phyloP scores from a whole-genome alignment of 2,797 vertebrate species.

The Ceryle rudis region DNA sequence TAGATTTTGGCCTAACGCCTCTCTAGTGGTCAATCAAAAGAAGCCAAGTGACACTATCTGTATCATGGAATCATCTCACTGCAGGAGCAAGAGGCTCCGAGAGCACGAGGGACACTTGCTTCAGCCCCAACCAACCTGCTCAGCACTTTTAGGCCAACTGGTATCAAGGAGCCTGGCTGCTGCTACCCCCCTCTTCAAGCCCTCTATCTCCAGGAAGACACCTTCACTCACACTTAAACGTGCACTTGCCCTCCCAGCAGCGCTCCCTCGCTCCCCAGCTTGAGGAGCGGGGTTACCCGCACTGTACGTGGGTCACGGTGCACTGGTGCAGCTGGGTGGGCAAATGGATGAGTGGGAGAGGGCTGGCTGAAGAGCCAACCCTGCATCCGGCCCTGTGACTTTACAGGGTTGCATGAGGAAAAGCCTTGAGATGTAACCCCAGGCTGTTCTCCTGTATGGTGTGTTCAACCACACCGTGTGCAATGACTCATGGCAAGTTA shows the following conservation, averaged over 20 bases:
- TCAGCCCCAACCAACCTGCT: neutral
- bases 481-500: neutral
- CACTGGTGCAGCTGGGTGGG: neutral
- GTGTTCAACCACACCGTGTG: neutral
- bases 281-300: accelerated
- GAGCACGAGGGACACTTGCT: neutral
- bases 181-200: neutral
- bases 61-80: neutral
- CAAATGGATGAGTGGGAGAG: accelerated
- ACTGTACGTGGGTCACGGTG: accelerated
- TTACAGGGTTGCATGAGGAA: neutral
- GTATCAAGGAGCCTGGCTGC: neutral
- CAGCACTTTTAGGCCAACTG: accelerated
- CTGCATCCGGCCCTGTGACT: accelerated
- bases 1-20: neutral
- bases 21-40: neutral
- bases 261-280: no score
- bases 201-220: neutral
- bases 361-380: neutral
- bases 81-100: neutral
- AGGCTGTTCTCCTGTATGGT: neutral
- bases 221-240: accelerated
- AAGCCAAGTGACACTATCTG: neutral
- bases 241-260: neutral
- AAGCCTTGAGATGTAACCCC: neutral